phyloP scores from a whole-genome alignment of 2,113 vertebrate species.

The Mola mola region DNA sequence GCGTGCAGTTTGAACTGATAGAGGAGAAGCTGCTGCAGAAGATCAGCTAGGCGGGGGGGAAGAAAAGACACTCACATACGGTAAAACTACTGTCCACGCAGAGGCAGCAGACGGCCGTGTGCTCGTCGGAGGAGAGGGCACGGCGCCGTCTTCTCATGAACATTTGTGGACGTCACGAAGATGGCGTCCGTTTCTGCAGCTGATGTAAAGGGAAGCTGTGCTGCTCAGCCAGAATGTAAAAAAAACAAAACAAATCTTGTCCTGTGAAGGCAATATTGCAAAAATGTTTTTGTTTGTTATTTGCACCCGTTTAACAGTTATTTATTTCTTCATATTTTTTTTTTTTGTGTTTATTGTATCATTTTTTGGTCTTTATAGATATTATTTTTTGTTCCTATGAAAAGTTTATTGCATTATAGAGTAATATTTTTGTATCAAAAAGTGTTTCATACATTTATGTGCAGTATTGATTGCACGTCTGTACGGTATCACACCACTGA shows the following conservation, averaged over 20 bases:
- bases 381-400: slow-evolving; percentile 84
- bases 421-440: slow-evolving; percentile 98
- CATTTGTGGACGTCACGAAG: too few relatives aligned
- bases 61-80: neutral
- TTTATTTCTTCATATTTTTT: slow-evolving; percentile 76
- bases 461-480: slow-evolving; percentile 90
- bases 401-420: slow-evolving; percentile 87
- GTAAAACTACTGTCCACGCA: slow-evolving; percentile 53
- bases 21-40: slow-evolving; percentile 96
- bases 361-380: slow-evolving; percentile 82
- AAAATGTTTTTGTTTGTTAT: slow-evolving; percentile 49
- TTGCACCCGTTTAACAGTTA: slow-evolving; percentile 66
- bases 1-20: slow-evolving; percentile 92
- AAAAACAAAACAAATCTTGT: slow-evolving; percentile 36
- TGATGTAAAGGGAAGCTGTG: slow-evolving; percentile 25
- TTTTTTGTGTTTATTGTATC: slow-evolving; percentile 66
- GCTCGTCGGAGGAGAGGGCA: neutral
- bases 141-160: neutral
- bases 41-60: slow-evolving; percentile 84
- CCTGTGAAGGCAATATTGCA: slow-evolving; percentile 45
- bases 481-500: slow-evolving; percentile 81
- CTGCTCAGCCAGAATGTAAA: slow-evolving; percentile 68
- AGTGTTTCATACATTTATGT: slow-evolving; percentile 94
- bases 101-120: slow-evolving; percentile 57
- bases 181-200: slow-evolving; percentile 5